Conservation (phyloP, 1,140 invertebrate genomes). For the Hylaeus anthracinus region DNA sequence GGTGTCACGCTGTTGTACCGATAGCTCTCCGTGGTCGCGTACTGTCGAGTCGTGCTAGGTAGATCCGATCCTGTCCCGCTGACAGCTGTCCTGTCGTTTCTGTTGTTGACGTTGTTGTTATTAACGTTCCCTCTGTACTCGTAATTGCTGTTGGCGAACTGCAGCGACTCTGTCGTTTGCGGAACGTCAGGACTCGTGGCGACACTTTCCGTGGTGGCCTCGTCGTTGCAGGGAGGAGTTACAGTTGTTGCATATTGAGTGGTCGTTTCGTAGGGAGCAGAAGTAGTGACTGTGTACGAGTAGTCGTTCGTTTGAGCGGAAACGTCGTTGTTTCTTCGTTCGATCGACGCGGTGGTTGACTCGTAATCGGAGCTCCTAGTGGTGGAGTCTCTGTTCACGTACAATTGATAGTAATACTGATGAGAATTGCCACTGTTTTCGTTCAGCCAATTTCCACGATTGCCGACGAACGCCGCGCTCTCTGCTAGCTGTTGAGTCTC, state of each 20-base stretch:
- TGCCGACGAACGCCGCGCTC: conserved; percentile 86
- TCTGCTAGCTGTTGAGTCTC: conserved; percentile 89
- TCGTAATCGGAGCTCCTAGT: conserved; percentile 41
- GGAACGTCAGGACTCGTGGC: background rate
- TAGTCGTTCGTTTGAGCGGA: conserved; percentile 21
- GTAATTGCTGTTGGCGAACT: conserved; percentile 27
- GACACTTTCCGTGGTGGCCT: conserved; percentile 27
- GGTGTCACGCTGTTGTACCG: conserved; percentile 30
- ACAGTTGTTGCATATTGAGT: conserved; percentile 50
- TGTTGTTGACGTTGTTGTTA: conserved; percentile 11
- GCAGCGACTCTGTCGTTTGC: conserved; percentile 16
- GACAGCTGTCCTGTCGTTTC: background rate
- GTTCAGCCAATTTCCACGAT: conserved; percentile 76
- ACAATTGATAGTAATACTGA: conserved; percentile 64
- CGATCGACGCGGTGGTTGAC: conserved; percentile 29
- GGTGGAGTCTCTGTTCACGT: conserved; percentile 45
- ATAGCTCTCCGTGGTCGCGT: conserved; percentile 49
- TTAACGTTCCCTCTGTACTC: conserved; percentile 45
- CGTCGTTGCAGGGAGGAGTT: conserved; percentile 40
- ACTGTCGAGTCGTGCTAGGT: conserved; percentile 34
- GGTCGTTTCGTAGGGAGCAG: conserved; percentile 49
- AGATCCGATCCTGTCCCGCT: background rate
- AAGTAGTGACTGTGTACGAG: conserved; percentile 52
- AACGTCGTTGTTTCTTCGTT: conserved; percentile 8
- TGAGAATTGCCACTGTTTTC: conserved; percentile 70